phyloP scores from a whole-genome alignment of 2,888 invertebrate genomes.

The Brachyptera putata region DNA sequence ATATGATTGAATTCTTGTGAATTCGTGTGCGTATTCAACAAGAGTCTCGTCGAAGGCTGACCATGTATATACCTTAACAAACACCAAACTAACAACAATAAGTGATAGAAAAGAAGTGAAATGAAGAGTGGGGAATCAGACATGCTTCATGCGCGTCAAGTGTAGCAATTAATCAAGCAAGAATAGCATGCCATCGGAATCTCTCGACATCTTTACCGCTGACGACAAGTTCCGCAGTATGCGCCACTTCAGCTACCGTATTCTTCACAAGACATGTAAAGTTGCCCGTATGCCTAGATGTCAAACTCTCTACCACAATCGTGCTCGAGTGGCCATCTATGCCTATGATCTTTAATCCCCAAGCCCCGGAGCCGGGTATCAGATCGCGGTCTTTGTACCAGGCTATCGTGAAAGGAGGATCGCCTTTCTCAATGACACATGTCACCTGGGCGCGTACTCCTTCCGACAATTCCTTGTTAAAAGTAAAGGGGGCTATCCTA shows the following conservation, averaged over 20 bases:
- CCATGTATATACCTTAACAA: background rate
- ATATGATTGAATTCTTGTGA: too few relatives aligned
- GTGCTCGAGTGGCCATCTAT: conserved; percentile 39
- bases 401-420: conserved; percentile 43
- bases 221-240: conserved; percentile 52
- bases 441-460: conserved; percentile 44
- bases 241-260: conserved; percentile 44
- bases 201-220: conserved; percentile 43
- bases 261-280: conserved; percentile 42
- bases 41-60: too few relatives aligned
- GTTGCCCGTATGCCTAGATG: conserved; percentile 47
- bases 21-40: too few relatives aligned
- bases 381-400: conserved; percentile 44
- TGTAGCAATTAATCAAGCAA: conserved; percentile 16
- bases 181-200: background rate
- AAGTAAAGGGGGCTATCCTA: conserved; percentile 39
- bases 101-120: conserved; percentile 25
- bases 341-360: conserved; percentile 36
- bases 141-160: conserved; percentile 3
- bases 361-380: conserved; percentile 34
- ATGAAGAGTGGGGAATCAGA: conserved; percentile 5
- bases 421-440: conserved; percentile 54
- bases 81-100: conserved; percentile 3
- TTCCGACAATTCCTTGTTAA: conserved; percentile 36
- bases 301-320: conserved; percentile 40